Percentiles rank a stretch among this genome's conserved stretches.
These are phyloP conservation scores for Hyperoplus lanceolatus DNA, from an alignment of 2,797 vertebrate genomes.

Conservation along the genomic window DNA sequence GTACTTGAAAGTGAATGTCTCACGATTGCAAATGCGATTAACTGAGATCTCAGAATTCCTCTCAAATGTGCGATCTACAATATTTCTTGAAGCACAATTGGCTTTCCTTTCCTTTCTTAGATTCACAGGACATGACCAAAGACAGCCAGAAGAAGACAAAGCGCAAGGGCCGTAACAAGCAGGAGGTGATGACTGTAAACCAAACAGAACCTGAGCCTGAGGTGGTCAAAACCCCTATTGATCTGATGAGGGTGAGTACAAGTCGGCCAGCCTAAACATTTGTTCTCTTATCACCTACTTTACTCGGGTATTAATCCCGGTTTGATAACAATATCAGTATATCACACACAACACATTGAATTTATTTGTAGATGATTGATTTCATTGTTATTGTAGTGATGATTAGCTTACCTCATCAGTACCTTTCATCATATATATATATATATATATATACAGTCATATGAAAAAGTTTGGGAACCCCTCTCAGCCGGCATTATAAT, in stretches of 20 bases:
- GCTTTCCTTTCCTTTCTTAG: conserved; percentile 56
- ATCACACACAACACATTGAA: not conserved
- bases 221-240: conserved; percentile 94
- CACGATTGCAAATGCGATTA: not conserved
- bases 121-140: conserved; percentile 81
- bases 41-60: not conserved
- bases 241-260: conserved; percentile 90
- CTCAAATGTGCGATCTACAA: not conserved
- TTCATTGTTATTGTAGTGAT: not conserved
- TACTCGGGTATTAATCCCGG: not conserved
- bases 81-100: not conserved
- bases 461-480: no score
- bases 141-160: conserved; percentile 91
- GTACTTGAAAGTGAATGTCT: not conserved
- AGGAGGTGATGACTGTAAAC: conserved; percentile 80
- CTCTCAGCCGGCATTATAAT: no score
- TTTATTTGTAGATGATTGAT: not conserved
- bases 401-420: not conserved
- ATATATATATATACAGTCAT: no score
- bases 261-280: not conserved
- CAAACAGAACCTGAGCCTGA: conserved; percentile 83
- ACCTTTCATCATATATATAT: not conserved
- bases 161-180: conserved; percentile 95
- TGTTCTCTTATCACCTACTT: not conserved
- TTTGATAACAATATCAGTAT: not conserved